A percentile compares a stretch with the other conserved stretches of the same genome.
These are phyloP conservation scores for Puffinus mauretanicus DNA, from an alignment of 2,113 vertebrate genomes.

Conservation along the genomic window DNA sequence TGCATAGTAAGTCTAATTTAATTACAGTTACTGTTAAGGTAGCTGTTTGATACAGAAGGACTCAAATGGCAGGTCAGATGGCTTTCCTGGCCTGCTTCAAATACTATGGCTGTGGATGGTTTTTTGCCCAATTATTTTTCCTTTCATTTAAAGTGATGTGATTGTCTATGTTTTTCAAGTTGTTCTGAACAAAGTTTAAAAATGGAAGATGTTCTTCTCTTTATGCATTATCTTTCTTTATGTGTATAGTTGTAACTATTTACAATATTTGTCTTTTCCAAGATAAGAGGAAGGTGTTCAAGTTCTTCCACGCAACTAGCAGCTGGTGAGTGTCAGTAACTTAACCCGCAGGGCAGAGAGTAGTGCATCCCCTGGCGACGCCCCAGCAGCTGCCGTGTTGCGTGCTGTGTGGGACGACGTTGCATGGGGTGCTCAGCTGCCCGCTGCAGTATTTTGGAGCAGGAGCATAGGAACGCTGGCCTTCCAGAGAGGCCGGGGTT, in stretches of 20 bases:
- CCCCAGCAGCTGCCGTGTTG: not conserved
- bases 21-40: not conserved
- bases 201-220: not conserved
- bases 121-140: not conserved
- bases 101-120: not conserved
- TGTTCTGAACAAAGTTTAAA: not conserved
- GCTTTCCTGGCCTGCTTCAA: not conserved
- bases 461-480: accelerated
- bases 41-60: not conserved
- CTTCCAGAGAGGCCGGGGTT: not conserved
- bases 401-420: accelerated
- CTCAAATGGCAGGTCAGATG: not conserved
- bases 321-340: not conserved
- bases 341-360: not conserved
- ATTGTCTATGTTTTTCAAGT: not conserved
- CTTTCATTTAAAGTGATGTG: not conserved
- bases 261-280: not conserved
- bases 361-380: accelerated
- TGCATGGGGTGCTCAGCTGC: not conserved
- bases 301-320: not conserved
- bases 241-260: not conserved
- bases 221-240: not conserved
- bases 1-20: not conserved
- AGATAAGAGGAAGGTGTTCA: not conserved
- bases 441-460: not conserved